Conservation (phyloP, 2,888 invertebrate species). For the Eupithecia pulchellata region DNA sequence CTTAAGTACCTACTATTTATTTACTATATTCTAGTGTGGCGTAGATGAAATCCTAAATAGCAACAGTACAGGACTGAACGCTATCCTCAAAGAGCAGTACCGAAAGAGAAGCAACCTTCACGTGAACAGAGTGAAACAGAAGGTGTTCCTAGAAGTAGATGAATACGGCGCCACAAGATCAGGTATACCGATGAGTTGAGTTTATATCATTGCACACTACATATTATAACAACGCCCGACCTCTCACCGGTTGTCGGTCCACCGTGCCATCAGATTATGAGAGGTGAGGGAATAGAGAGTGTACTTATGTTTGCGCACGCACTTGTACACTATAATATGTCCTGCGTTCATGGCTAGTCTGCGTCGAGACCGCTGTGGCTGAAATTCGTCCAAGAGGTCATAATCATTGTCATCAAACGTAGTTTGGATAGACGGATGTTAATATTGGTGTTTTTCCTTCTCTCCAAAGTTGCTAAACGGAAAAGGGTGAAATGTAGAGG, state of each 20-base stretch:
- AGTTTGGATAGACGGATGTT: background rate
- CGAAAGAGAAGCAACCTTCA: conserved; percentile 46
- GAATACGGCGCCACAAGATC: conserved; percentile 57
- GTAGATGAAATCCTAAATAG: conserved; percentile 54
- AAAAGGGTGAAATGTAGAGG: background rate
- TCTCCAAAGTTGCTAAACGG: background rate
- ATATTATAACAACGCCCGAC: background rate
- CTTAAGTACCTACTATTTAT: too few relatives aligned
- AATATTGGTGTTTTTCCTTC: background rate
- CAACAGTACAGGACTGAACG: conserved; percentile 50
- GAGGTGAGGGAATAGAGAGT: background rate
- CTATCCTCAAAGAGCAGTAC: conserved; percentile 49
- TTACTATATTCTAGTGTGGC: conserved; percentile 45
- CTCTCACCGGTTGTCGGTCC: background rate
- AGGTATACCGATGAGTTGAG: background rate
- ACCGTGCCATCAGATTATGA: background rate
- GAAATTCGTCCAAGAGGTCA: background rate
- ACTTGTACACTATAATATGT: background rate
- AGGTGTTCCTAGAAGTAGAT: conserved; percentile 62
- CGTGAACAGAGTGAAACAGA: conserved; percentile 64
- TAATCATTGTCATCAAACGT: background rate
- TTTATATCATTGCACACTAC: background rate
- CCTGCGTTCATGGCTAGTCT: background rate
- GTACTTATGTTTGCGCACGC: background rate
- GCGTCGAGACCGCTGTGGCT: background rate